Evolutionary conservation across 2,797 vertebrate genomes (phyloP).

Genomic region (Scyliorhinus canicula): DNA sequence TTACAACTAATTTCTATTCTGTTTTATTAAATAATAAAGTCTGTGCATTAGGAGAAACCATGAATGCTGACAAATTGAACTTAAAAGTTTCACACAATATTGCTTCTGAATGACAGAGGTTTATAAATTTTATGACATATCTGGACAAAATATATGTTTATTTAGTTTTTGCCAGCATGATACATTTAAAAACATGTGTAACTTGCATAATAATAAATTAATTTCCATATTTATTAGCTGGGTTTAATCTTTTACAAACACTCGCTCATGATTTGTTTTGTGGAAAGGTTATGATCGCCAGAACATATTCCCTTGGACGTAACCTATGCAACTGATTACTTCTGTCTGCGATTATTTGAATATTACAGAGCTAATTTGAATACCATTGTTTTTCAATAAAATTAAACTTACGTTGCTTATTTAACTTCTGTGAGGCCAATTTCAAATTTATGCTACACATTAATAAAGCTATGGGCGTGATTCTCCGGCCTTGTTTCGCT

Average conservation of each 20-base stretch:
- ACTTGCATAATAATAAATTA: neutral
- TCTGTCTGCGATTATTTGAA: neutral
- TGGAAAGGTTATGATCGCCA: neutral
- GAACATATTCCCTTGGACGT: neutral
- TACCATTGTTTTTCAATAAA: neutral
- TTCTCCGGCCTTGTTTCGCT: too few species aligned
- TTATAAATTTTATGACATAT: neutral
- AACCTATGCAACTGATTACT: neutral
- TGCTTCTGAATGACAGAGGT: neutral
- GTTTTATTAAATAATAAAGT: conserved; percentile 11
- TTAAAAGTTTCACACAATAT: neutral
- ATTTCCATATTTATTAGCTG: conserved; percentile 48
- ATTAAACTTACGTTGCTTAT: neutral
- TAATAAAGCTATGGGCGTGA: neutral
- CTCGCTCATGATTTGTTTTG: neutral
- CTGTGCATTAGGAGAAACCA: neutral
- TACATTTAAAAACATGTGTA: neutral
- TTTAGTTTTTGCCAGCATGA: neutral
- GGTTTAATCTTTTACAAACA: conserved; percentile 44
- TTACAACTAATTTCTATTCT: conserved; percentile 32
- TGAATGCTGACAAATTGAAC: conserved; percentile 11
- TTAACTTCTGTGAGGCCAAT: neutral
- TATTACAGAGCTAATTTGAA: conserved; percentile 10
- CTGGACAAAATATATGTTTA: conserved; percentile 8
- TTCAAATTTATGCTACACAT: neutral